Evolutionary conservation across 2,113 vertebrate genomes (phyloP).

Genomic region (Nycticorax nycticorax): DNA sequence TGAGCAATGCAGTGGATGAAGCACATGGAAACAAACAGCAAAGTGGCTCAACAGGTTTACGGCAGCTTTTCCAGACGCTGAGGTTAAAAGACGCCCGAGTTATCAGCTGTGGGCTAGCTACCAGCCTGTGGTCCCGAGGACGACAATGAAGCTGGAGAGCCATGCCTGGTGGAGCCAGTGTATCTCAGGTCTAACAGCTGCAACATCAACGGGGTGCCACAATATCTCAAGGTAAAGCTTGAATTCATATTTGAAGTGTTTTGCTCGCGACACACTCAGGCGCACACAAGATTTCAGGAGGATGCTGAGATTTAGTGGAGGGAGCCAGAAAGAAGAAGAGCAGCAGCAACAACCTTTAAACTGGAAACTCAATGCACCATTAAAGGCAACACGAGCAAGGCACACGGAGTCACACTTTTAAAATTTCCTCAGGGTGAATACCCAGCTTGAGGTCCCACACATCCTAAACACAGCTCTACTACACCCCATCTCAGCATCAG

Average conservation of each 20-base stretch:
- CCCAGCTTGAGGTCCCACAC: too few species aligned
- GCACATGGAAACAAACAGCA: not conserved
- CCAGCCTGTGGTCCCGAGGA: not conserved
- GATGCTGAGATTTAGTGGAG: not conserved
- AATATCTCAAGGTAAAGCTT: not conserved
- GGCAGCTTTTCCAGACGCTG: not conserved
- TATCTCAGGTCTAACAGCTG: not conserved
- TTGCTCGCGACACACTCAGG: not conserved
- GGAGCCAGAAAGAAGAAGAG: not conserved
- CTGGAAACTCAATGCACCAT: not conserved
- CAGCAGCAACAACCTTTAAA: not conserved
- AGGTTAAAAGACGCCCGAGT: not conserved
- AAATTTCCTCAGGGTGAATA: not conserved
- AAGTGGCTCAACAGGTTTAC: not conserved
- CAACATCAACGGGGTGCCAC: fast-evolving
- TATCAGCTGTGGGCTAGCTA: not conserved
- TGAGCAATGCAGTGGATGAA: not conserved
- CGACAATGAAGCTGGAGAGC: fast-evolving
- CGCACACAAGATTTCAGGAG: not conserved
- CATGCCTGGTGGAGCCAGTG: fast-evolving
- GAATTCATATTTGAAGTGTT: not conserved
- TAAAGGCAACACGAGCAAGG: not conserved
- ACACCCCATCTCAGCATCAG: not conserved
- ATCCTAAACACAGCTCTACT: not conserved
- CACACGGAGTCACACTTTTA: fast-evolving